Evolutionary conservation across 2,888 invertebrate genomes (phyloP).

Genomic region (Erebia ligea): DNA sequence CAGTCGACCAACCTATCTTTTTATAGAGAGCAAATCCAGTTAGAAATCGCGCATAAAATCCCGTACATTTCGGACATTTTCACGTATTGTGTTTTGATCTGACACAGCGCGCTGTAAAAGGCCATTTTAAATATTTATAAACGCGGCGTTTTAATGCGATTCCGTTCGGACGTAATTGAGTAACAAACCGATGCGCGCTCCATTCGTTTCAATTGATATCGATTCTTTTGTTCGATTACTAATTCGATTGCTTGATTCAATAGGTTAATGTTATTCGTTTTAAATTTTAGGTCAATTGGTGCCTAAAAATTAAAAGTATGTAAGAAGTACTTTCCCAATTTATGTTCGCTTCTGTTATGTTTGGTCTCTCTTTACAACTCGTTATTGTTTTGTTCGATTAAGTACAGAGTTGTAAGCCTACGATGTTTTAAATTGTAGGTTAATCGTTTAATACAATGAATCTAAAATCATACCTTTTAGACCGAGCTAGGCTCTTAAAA

Average conservation of each 20-base stretch:
- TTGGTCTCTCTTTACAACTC: no score
- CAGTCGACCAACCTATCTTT: no score
- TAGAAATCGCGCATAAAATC: no score
- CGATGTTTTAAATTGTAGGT: constrained; percentile 5
- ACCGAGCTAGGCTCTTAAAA: not conserved
- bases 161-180: constrained; percentile 35
- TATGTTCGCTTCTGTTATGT: no score
- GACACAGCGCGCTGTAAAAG: not conserved
- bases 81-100: not conserved
- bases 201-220: constrained; percentile 29
- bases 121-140: constrained; percentile 36
- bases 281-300: constrained; percentile 8
- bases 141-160: constrained; percentile 28
- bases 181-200: constrained; percentile 31
- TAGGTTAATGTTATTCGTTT: constrained; percentile 2
- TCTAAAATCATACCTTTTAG: no score
- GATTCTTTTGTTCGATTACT: constrained; percentile 26
- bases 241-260: constrained; percentile 11
- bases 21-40: no score
- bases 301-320: no score
- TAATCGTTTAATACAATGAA: not conserved
- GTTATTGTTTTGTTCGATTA: no score
- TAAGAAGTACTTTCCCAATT: no score
- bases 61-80: not conserved
- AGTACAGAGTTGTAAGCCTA: no score